Base-by-base conservation (phyloP, 2,113 vertebrate species). In the Psammodynastes pulverulentus region DNA sequence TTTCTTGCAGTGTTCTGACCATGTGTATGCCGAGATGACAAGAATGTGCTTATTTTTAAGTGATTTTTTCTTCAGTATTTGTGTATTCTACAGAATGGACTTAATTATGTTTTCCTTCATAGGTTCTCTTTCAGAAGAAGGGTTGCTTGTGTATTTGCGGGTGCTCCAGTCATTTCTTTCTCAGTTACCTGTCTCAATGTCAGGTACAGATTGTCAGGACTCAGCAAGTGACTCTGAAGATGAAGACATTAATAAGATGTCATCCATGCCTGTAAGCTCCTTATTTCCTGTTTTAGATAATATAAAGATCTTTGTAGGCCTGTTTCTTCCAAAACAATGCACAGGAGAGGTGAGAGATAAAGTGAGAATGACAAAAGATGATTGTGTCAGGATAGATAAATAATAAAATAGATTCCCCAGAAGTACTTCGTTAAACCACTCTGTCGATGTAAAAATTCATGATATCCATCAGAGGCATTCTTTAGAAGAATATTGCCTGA, bases 211-310 rank as follows among this genome's bases (percentile, higher is more conserved):
- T 89, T 96, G 98, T 89, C 97, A 98, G 2, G 98, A 99, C 93
- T 96, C 98, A 13, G 95, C 94, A 96, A 99, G 99, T 10, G 99
- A 99, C 96, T 99, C 99, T 0, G 99, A 99, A 96, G 99, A 99
- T 1, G 99, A 98, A 46, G 97, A 97, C 54, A 96, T 97, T 2
- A 96, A 96, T 94, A 98, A 98, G 90, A 97, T 96, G 72, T 90
- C 94, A 19, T 91, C 97, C 86, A 91, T 97, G 85, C 97, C 97
- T 84, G 99, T 99, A 97, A 96, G 97, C 72, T 54, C 84, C 19
- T 89, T 43, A 26, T 67, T 12, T 52, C 13, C 12, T 90, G 84
- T n/a, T 93, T 17, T 45, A 43, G 52, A 56, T 34, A 39, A 62
- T 89, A 39, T 46, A n/a, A 54, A 90, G 0, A 21, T 13, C 3